Conservation (phyloP, 2,797 vertebrate species). For the Leontopithecus rosalia region DNA sequence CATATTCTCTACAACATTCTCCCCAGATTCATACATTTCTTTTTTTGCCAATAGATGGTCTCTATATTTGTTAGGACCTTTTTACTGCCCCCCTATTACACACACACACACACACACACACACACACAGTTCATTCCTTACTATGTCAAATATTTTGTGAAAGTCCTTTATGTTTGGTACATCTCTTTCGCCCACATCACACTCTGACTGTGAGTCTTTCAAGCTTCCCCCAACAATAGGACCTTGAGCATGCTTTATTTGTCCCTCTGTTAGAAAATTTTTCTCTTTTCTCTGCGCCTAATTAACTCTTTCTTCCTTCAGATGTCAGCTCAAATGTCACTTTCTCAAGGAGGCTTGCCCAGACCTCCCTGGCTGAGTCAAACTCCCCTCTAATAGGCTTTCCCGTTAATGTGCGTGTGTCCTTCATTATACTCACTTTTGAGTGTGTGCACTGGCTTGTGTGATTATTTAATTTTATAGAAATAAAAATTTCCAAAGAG, state of each 20-base stretch:
- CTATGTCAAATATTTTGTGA: background rate
- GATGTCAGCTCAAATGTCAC: background rate
- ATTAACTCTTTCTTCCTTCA: background rate
- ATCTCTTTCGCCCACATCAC: background rate
- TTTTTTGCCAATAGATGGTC: background rate
- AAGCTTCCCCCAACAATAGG: background rate
- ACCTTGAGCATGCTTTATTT: background rate
- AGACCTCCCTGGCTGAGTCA: background rate
- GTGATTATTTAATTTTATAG: background rate
- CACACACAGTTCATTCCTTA: background rate
- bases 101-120: background rate
- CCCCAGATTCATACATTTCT: background rate
- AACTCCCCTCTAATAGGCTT: background rate
- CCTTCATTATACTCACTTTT: background rate
- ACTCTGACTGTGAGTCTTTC: background rate
- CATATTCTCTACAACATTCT: background rate
- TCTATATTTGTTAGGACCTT: background rate
- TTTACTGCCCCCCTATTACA: background rate
- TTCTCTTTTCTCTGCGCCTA: background rate
- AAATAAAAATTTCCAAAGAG: slow-evolving; percentile 24
- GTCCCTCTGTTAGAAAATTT: background rate
- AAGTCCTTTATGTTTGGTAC: background rate
- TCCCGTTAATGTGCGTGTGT: background rate
- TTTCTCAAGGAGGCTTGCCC: background rate
- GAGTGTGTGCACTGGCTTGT: background rate